Base-by-base conservation (phyloP, 2,888 invertebrate genomes). In the Polyploca ridens region DNA sequence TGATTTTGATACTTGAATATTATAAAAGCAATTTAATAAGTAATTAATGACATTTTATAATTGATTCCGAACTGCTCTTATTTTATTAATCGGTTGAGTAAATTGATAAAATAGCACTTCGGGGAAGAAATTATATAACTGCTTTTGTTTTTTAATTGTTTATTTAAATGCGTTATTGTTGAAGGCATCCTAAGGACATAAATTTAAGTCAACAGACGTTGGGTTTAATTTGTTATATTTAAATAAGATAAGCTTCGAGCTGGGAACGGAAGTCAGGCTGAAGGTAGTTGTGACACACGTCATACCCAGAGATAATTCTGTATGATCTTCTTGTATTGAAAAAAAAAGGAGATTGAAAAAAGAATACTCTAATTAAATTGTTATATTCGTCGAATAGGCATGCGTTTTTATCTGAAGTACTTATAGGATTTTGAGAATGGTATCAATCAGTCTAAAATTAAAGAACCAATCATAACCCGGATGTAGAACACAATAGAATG, bases 401-500 rank as follows among this genome's bases (percentile, higher is more conserved):
- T 7, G 6, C 3, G 6, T 19, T 10, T 46, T 54, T 19, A n/a
- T 19, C 10, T 54, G 0, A 19, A n/a, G 10, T 3, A 19, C 54
- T 54, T 54, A n/a, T 7, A 49, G 7, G 10, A 54, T 54, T 16
- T 14, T 19, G 19, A 54, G n/a, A 41, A 41, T 41, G 19, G 27
- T 27, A 61, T 72, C 77, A 76, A 83, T 83, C 71, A 75, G 74
- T 79, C 79, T 84, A 84, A 87, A 88, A 85, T 84, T 85, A 84
- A 85, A 83, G 81, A 83, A 78, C 82, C 86, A 90, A 90, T 91
- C 87, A 88, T 88, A 90, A 88, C 88, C 90, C 90, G 93, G 93
- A 93, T 90, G 90, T 88, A 77, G 84, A 89, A 86, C 84, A 91
- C 93, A 93, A 93, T 92, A 88, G 88, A 91, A 92, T 93, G 91